Conservation (phyloP, 2,888 invertebrate genomes). For the Alviniconcha strummeri region DNA sequence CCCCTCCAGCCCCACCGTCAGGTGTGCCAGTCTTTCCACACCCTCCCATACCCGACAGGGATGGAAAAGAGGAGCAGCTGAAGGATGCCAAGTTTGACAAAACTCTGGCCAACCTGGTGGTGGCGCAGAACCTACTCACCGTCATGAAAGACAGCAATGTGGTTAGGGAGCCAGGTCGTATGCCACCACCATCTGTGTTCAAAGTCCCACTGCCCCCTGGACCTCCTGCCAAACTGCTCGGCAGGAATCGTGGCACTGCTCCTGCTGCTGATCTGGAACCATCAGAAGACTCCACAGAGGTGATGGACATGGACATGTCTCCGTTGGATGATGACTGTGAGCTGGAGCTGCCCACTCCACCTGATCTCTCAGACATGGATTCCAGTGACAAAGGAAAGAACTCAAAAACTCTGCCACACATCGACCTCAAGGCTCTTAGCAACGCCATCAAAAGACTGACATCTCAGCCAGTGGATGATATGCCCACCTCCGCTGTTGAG, state of each 20-base stretch:
- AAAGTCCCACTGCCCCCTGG: conserved; percentile 39
- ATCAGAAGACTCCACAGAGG: conserved; percentile 74
- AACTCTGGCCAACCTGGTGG: neutral
- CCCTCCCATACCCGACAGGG: neutral
- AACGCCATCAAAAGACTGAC: conserved; percentile 53
- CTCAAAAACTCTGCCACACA: conserved; percentile 37
- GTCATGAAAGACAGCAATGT: conserved; percentile 6
- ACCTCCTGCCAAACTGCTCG: conserved; percentile 13
- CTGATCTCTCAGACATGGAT: conserved; percentile 10
- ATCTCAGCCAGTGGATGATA: conserved; percentile 53
- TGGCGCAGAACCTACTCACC: neutral
- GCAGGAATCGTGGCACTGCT: neutral
- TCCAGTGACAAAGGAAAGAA: conserved; percentile 15
- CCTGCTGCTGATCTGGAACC: conserved; percentile 26
- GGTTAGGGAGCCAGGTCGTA: neutral
- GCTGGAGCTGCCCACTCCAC: conserved; percentile 59
- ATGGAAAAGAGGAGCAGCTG: neutral
- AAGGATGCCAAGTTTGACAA: neutral
- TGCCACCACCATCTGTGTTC: neutral
- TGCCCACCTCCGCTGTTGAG: conserved; percentile 69
- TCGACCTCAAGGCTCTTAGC: conserved; percentile 50
- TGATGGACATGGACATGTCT: conserved; percentile 80
- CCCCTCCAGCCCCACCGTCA: neutral
- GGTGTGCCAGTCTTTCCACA: neutral
- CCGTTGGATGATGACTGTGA: conserved; percentile 64